Percentiles rank a stretch among this genome's conserved stretches.
phyloP scores from a whole-genome alignment of 2,888 invertebrate species.

The Coremacera marginata region DNA sequence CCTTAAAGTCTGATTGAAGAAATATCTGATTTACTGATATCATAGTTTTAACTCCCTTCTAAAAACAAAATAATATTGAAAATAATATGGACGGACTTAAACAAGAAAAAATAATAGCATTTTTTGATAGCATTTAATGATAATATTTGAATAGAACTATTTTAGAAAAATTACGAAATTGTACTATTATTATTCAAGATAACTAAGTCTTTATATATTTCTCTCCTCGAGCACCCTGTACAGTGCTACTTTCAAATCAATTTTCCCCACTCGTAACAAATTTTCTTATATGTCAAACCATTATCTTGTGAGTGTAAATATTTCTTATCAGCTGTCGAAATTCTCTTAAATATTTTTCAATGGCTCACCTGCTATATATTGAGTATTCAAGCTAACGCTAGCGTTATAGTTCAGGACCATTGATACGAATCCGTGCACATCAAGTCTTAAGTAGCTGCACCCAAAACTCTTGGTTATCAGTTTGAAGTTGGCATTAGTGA shows the following conservation, averaged over 20 bases:
- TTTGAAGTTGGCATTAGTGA: conserved; percentile 58
- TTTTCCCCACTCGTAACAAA: neutral
- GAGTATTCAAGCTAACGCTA: neutral
- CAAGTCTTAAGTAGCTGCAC: conserved; percentile 39
- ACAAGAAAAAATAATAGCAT: too few species aligned
- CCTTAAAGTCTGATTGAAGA: too few species aligned
- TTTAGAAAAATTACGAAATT: too few species aligned
- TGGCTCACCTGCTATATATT: neutral
- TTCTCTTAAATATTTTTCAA: neutral
- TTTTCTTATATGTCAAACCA: neutral
- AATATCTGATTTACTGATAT: too few species aligned
- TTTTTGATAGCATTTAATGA: too few species aligned
- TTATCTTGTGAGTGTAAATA: conserved; percentile 5
- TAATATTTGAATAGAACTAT: too few species aligned
- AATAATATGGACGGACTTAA: too few species aligned
- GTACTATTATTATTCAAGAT: too few species aligned
- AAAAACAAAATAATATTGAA: too few species aligned
- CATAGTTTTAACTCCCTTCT: too few species aligned
- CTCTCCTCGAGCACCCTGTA: neutral
- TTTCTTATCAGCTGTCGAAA: neutral
- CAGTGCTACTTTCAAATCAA: neutral
- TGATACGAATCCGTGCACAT: neutral
- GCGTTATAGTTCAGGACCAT: neutral
- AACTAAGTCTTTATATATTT: too few species aligned
- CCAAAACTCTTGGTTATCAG: conserved; percentile 57